phyloP scores from a whole-genome alignment of 2,888 invertebrate genomes.

The Himalopsyche anomala region DNA sequence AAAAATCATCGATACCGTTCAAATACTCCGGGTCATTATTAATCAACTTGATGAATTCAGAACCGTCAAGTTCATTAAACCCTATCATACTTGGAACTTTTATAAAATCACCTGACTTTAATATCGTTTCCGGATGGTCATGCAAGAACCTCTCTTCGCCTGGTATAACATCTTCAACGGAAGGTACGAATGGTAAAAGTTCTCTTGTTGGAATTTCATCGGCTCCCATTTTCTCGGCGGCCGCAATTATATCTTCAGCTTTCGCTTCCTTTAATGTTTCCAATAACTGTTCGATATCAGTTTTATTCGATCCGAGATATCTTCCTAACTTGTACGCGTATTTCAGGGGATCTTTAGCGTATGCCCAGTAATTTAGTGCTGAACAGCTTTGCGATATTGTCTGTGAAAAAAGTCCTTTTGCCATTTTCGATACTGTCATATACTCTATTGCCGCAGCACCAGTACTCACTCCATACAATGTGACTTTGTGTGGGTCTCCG shows the following conservation, averaged over 20 bases:
- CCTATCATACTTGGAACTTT: slow-evolving; percentile 52
- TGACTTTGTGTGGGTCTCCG: slow-evolving; percentile 68
- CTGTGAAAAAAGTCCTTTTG: slow-evolving; percentile 67
- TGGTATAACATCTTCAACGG: slow-evolving; percentile 71
- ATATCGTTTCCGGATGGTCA: slow-evolving; percentile 70
- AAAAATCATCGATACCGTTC: background rate
- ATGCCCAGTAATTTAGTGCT: slow-evolving; percentile 70
- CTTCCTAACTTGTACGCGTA: slow-evolving; percentile 70
- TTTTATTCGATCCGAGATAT: slow-evolving; percentile 73
- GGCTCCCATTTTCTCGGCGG: slow-evolving; percentile 68
- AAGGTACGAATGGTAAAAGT: slow-evolving; percentile 70
- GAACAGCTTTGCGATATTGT: slow-evolving; percentile 67
- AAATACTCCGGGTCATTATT: slow-evolving; percentile 32
- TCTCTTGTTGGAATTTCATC: slow-evolving; percentile 69
- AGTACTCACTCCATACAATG: slow-evolving; percentile 69
- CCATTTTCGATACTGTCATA: slow-evolving; percentile 68
- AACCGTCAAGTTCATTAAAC: slow-evolving; percentile 52
- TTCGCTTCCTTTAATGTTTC: slow-evolving; percentile 69
- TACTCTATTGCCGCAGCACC: slow-evolving; percentile 69
- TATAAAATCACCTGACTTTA: slow-evolving; percentile 65
- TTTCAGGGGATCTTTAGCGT: slow-evolving; percentile 68
- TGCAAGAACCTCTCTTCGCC: slow-evolving; percentile 71
- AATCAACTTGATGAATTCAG: background rate
- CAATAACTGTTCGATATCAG: slow-evolving; percentile 70
- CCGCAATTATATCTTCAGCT: slow-evolving; percentile 69